Evolutionary conservation across 1,140 invertebrate genomes (phyloP).

Genomic region (Eriocheir sinensis): DNA sequence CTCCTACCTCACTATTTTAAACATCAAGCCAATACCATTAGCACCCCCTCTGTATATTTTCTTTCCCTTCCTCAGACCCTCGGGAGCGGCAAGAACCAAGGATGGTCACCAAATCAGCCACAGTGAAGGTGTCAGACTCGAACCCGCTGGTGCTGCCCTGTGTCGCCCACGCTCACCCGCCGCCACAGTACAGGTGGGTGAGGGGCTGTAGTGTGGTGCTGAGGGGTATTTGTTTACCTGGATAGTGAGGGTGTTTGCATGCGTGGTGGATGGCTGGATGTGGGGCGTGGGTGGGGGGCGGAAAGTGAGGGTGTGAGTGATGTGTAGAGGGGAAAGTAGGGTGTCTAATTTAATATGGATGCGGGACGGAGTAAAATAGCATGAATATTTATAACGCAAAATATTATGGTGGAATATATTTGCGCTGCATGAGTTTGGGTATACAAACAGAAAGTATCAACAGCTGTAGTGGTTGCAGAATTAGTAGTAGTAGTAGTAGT

Average conservation of each 20-base stretch:
- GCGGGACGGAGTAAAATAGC: too few relatives aligned
- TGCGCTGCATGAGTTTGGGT: too few relatives aligned
- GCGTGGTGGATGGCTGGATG: not conserved
- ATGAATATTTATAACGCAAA: too few relatives aligned
- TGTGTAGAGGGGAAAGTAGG: too few relatives aligned
- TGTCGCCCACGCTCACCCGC: conserved; percentile 86
- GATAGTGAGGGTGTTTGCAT: not conserved
- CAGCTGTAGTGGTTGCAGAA: too few relatives aligned
- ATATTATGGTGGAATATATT: too few relatives aligned
- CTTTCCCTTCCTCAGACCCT: conserved; percentile 58
- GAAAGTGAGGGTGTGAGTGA: not conserved
- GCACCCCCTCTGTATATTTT: not conserved
- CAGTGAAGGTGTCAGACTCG: conserved; percentile 83
- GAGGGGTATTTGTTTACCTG: not conserved
- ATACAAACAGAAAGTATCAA: too few relatives aligned
- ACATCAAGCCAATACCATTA: not conserved
- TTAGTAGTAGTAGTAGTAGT: too few relatives aligned
- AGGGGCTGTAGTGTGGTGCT: not conserved
- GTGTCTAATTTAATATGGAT: too few relatives aligned
- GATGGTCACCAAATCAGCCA: conserved; percentile 72
- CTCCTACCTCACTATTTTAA: too few relatives aligned
- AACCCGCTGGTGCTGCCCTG: conserved; percentile 86
- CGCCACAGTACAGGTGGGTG: conserved; percentile 80
- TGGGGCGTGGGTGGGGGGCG: not conserved
- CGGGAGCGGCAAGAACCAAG: conserved; percentile 61